These are phyloP conservation scores for Entomobrya proxima DNA, from an alignment of 2,888 invertebrate genomes.

Conservation along the genomic window DNA sequence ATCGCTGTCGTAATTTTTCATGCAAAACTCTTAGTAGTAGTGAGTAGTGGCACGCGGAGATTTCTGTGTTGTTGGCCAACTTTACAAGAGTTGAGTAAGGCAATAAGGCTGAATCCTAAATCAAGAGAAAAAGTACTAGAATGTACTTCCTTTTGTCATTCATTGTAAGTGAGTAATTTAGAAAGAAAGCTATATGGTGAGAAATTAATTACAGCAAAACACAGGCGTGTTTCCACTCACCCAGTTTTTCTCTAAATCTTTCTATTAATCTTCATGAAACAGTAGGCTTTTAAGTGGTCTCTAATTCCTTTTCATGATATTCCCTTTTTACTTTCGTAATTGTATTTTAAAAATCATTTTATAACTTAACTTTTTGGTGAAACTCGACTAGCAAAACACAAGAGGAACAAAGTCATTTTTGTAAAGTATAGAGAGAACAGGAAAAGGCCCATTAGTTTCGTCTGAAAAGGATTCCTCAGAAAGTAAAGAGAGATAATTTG, in stretches of 20 bases:
- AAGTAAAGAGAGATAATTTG: constrained; percentile 12
- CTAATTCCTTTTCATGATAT: neutral
- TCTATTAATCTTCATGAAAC: too few species aligned
- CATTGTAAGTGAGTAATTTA: neutral
- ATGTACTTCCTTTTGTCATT: neutral
- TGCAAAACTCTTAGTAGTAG: too few species aligned
- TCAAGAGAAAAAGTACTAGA: neutral
- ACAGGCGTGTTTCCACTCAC: neutral
- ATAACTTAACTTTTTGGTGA: constrained; percentile 1
- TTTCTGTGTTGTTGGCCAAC: constrained; percentile 19
- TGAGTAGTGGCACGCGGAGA: too few species aligned
- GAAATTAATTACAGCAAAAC: neutral
- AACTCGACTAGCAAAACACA: neutral
- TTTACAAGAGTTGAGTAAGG: neutral
- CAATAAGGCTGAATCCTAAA: neutral
- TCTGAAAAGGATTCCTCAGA: neutral
- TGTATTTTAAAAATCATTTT: constrained; percentile 1
- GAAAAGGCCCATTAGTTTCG: constrained; percentile 20
- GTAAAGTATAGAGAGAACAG: neutral
- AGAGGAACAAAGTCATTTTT: neutral
- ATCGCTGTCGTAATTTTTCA: neutral
- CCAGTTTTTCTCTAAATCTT: too few species aligned
- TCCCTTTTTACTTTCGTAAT: neutral
- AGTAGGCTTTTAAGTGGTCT: neutral
- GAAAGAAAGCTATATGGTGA: neutral